These are phyloP conservation scores for Pemphigus obesinymphae DNA, from an alignment of 1,140 invertebrate genomes.

Conservation along the genomic window DNA sequence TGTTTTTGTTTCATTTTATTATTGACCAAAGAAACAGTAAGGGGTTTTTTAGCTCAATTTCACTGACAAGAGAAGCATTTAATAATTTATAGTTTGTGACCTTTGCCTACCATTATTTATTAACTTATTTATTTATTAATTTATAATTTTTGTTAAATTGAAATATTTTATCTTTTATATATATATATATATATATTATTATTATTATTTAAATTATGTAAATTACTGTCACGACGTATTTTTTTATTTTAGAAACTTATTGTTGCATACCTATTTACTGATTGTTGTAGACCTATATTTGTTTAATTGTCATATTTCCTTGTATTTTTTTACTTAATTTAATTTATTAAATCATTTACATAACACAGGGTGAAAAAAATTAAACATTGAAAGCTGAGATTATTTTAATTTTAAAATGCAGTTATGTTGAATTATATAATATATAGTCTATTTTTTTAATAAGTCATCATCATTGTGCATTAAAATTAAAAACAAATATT, in stretches of 20 bases:
- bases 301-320: not conserved
- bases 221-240: not conserved
- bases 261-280: not conserved
- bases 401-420: not conserved
- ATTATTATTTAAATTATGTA: conserved; percentile 29
- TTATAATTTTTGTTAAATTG: conserved; percentile 34
- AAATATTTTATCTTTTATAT: conserved; percentile 30
- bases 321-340: not conserved
- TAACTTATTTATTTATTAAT: conserved; percentile 10
- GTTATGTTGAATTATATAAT: not conserved
- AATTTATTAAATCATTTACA: not conserved
- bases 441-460: not conserved
- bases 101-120: conserved; percentile 35
- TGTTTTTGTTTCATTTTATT: conserved; percentile 30
- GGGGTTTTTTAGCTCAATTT: not conserved
- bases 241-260: not conserved
- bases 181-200: not conserved
- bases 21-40: conserved; percentile 36
- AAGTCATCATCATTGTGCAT: not conserved
- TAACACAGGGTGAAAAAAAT: not conserved
- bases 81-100: conserved; percentile 18
- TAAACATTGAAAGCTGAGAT: not conserved
- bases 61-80: conserved; percentile 18
- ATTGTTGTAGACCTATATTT: not conserved
- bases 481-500: not conserved